Conservation (phyloP, 1,140 invertebrate species). For the Hylaeus anthracinus region DNA sequence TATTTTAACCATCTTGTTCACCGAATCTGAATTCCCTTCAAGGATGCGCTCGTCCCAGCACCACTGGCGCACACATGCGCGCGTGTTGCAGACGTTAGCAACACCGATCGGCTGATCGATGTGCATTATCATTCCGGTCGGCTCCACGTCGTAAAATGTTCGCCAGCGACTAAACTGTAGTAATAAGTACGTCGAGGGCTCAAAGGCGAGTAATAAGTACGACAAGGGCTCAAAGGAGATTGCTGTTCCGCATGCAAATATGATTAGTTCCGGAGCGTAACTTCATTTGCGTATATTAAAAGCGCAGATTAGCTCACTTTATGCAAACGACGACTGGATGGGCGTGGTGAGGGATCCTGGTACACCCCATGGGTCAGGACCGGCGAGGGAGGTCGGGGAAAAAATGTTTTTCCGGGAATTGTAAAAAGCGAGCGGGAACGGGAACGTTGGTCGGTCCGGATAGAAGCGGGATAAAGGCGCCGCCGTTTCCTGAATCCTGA, state of each 20-base stretch:
- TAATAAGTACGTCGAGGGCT: constrained; percentile 66
- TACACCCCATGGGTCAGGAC: neutral
- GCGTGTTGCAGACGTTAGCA: neutral
- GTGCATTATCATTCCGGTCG: constrained; percentile 22
- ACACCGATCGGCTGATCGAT: constrained; percentile 11
- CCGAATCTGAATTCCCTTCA: no score
- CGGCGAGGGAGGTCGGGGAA: constrained; percentile 11
- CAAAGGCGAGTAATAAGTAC: constrained; percentile 59
- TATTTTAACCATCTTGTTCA: no score
- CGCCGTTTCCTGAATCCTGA: constrained; percentile 42
- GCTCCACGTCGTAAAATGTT: constrained; percentile 48
- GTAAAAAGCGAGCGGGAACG: constrained; percentile 38
- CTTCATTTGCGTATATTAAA: constrained; percentile 79
- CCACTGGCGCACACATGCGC: neutral
- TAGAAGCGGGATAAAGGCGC: constrained; percentile 2
- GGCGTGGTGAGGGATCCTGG: constrained; percentile 21
- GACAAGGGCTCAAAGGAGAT: constrained; percentile 74
- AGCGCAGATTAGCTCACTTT: constrained; percentile 73
- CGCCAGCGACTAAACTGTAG: constrained; percentile 56
- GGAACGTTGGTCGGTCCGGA: constrained; percentile 23
- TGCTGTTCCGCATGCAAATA: constrained; percentile 78
- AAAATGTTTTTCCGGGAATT: constrained; percentile 61
- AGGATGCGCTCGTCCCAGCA: no score
- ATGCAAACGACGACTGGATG: constrained; percentile 68
- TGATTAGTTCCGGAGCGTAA: constrained; percentile 78